Evolutionary conservation across 2,797 vertebrate species (phyloP).

Genomic region (Thalassophryne amazonica): DNA sequence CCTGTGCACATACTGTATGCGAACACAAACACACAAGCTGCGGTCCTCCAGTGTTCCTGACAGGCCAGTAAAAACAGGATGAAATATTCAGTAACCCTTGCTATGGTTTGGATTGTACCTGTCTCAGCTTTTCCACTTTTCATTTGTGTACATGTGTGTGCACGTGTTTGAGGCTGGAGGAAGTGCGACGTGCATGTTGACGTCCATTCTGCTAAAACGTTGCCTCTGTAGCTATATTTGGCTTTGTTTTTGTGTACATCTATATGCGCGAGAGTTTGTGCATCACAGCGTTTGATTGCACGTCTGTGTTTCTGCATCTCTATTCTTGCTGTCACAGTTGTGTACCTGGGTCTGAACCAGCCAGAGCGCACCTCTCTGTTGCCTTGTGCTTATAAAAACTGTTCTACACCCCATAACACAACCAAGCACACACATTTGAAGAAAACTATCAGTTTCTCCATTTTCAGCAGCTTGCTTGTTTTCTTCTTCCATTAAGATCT

Average conservation of each 20-base stretch:
- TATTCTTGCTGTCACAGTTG: constrained; percentile 23
- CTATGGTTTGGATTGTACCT: constrained; percentile 49
- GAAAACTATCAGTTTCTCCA: neutral
- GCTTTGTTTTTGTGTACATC: neutral
- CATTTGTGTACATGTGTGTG: constrained; percentile 25
- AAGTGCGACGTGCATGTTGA: constrained; percentile 25
- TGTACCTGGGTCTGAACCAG: constrained; percentile 49
- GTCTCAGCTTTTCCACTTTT: constrained; percentile 51
- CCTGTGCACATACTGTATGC: constrained; percentile 6
- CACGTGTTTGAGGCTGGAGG: neutral
- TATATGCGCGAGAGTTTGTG: neutral
- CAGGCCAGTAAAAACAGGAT: constrained; percentile 68
- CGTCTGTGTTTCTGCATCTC: constrained; percentile 9
- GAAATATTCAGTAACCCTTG: constrained; percentile 65
- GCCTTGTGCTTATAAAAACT: constrained; percentile 54
- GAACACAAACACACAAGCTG: neutral
- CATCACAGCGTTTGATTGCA: neutral
- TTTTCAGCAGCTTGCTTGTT: neutral
- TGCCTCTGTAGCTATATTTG: neutral
- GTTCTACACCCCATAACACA: constrained; percentile 14
- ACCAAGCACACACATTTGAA: constrained; percentile 14
- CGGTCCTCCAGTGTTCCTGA: constrained; percentile 26
- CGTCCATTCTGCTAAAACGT: constrained; percentile 3
- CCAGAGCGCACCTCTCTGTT: constrained; percentile 36
- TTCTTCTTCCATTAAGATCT: neutral